These are phyloP conservation scores for Nerophis ophidion DNA, from an alignment of 2,113 vertebrate species.

Conservation along the genomic window DNA sequence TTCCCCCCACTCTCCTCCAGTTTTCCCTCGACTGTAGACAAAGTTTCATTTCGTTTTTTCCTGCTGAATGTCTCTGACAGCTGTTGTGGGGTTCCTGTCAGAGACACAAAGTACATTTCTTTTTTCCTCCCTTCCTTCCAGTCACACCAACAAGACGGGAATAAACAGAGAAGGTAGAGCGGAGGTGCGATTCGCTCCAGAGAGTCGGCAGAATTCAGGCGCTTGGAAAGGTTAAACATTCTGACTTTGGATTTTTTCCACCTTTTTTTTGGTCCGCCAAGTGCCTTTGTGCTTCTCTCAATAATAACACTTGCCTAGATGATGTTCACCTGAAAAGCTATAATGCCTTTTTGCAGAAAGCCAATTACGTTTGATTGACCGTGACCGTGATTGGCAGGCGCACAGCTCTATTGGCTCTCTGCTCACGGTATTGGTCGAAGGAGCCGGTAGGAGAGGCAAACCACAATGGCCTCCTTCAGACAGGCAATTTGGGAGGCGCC, in stretches of 20 bases:
- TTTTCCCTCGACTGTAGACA: slow-evolving; percentile 26
- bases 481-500: slow-evolving; percentile 57
- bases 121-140: slow-evolving; percentile 29
- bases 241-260: slow-evolving; percentile 26
- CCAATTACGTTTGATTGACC: slow-evolving; percentile 56
- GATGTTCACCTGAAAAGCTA: slow-evolving; percentile 50
- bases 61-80: slow-evolving; percentile 55
- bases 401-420: slow-evolving; percentile 57
- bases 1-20: no score
- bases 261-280: background rate
- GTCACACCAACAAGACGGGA: slow-evolving; percentile 47
- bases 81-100: slow-evolving; percentile 60
- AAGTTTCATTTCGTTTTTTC: slow-evolving; percentile 54
- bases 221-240: slow-evolving; percentile 46
- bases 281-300: slow-evolving; percentile 27
- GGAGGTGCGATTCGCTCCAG: slow-evolving; percentile 27
- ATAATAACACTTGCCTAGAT: slow-evolving; percentile 57
- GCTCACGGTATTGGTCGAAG: slow-evolving; percentile 55
- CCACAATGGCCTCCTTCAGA: slow-evolving; percentile 36
- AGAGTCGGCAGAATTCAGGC: slow-evolving; percentile 36
- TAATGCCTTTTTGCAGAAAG: slow-evolving; percentile 49
- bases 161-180: slow-evolving; percentile 48
- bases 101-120: slow-evolving; percentile 37
- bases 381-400: slow-evolving; percentile 62
- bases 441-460: slow-evolving; percentile 11